Percentiles rank a stretch among this genome's conserved stretches.
Conservation (phyloP, 2,797 vertebrate genomes). For the Heteromormyrus szaboi region DNA sequence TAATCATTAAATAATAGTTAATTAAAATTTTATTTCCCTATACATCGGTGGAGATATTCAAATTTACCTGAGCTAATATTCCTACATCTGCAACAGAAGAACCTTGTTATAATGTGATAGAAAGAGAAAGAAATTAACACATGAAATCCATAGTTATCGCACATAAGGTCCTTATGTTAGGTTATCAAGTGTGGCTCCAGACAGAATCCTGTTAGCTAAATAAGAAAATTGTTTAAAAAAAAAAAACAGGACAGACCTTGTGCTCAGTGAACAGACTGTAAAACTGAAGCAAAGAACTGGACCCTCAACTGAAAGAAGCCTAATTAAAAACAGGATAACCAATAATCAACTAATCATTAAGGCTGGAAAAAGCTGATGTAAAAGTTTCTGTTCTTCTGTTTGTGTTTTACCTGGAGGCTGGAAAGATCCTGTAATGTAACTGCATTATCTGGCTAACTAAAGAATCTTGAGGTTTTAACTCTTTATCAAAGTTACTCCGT, state of each 20-base stretch:
- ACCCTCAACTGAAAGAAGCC: not conserved
- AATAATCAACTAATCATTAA: not conserved
- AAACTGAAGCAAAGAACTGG: not conserved
- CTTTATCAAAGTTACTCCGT: not conserved
- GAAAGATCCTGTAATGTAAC: not conserved
- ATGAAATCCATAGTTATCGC: not conserved
- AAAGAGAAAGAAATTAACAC: not conserved
- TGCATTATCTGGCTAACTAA: not conserved
- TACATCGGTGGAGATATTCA: too few relatives aligned
- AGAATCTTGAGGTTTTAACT: not conserved
- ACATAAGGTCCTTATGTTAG: not conserved
- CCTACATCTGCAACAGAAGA: too few relatives aligned
- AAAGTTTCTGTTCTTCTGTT: not conserved
- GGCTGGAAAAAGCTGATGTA: not conserved
- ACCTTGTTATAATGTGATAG: too few relatives aligned
- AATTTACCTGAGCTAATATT: too few relatives aligned
- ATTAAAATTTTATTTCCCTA: too few relatives aligned
- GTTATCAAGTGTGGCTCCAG: not conserved
- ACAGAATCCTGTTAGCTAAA: not conserved
- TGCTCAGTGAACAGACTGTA: not conserved
- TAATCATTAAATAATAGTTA: too few relatives aligned
- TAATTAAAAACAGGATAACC: not conserved
- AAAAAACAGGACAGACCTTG: not conserved
- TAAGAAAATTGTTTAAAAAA: not conserved
- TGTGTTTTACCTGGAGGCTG: not conserved